These are phyloP conservation scores for Perizoma flavofasciatum DNA, from an alignment of 2,888 invertebrate genomes.

Conservation along the genomic window DNA sequence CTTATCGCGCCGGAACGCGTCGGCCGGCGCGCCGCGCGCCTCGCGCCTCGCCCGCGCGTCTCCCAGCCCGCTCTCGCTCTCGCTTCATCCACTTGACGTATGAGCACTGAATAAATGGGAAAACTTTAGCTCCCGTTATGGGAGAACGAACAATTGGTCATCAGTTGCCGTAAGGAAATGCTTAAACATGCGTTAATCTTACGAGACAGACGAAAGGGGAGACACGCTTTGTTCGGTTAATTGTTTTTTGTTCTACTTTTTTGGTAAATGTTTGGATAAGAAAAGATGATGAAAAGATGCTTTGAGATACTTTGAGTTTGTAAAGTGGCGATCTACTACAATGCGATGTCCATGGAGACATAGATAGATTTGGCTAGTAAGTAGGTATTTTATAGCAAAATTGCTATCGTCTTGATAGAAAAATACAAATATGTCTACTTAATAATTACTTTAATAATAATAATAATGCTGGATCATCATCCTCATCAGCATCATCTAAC, in stretches of 20 bases:
- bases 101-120: slow-evolving; percentile 82
- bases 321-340: slow-evolving; percentile 26
- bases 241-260: slow-evolving; percentile 47
- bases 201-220: slow-evolving; percentile 52
- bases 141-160: slow-evolving; percentile 82
- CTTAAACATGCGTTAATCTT: slow-evolving; percentile 71
- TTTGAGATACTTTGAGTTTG: slow-evolving; percentile 10
- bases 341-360: no score
- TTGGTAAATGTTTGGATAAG: slow-evolving; percentile 20
- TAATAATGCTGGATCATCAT: no score
- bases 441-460: no score
- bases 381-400: no score
- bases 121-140: slow-evolving; percentile 78
- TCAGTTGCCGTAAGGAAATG: slow-evolving; percentile 68
- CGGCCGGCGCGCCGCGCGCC: slow-evolving; percentile 49
- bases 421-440: no score
- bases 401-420: no score
- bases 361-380: no score
- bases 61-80: slow-evolving; percentile 37
- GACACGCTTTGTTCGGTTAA: slow-evolving; percentile 48
- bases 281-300: no score
- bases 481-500: no score
- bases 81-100: slow-evolving; percentile 68
- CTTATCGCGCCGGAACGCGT: slow-evolving; percentile 82
- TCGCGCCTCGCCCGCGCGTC: slow-evolving; percentile 25